Evolutionary conservation across 2,797 vertebrate genomes (phyloP), one percentile per base, ranked within the genome.

Genomic region (Eleutherodactylus coqui): DNA sequence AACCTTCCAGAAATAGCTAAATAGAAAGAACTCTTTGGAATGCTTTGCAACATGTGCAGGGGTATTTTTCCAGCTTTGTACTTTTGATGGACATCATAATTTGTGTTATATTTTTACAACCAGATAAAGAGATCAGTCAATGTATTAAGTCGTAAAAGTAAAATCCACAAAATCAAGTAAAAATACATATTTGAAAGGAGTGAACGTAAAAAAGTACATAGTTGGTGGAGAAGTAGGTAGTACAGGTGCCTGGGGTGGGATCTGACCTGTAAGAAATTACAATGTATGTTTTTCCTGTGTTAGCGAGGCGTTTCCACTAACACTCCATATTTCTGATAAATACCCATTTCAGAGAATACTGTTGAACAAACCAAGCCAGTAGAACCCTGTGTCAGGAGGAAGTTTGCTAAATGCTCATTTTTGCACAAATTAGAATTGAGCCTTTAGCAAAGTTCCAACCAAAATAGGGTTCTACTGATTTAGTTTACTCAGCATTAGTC

Each of bases 1-100:
- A 80, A 67, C 21, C 3, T 45, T 80, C 86, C 86, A 87, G 69
- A 80, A 87, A 87, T 75, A 84, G 86, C 86, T 87, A 29, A 84
- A 86, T 34, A 60, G 51, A 84, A 79, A 70, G 29, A 79, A 80
- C 55, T 80, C 58, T 64, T 53, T 86, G 45, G 45, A 87, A 67
- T 55, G 38, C 77, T 84, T 75, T 75, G 75, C 45, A 80, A 43
- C 75, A 49, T 84, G 86, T 83, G 67, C 82, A 80, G 55, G 27
- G 69, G 41, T 78, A 34, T n/a, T 79, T 79, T 85, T 83, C 43
- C 79, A 75, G 49, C 62, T 83, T 53, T 49, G 38, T 47, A 62
- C 21, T 79, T 79, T 27, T 84, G 75, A 87, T 79, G 73, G 81
- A 79, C 81, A 86, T 41, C 60, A 51, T 84, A 87, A 78, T 34